Conservation (phyloP, 2,113 vertebrate species). For the Hoplias malabaricus region DNA sequence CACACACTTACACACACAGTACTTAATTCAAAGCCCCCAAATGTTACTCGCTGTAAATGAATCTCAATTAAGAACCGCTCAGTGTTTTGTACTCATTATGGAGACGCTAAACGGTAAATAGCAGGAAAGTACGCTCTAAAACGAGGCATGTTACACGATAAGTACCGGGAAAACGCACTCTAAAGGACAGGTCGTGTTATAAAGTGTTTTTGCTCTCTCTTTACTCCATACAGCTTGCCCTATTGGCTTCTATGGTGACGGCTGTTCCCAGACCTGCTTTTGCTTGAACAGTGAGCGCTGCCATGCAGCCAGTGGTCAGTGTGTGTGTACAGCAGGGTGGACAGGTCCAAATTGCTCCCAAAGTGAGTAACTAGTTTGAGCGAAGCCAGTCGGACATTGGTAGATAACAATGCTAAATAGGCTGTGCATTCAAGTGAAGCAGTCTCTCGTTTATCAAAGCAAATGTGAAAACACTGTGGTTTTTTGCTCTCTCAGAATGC, state of each 20-base stretch:
- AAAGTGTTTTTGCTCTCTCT: not conserved
- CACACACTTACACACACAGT: not conserved
- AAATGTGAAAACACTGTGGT: not conserved
- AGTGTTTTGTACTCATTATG: too few relatives aligned
- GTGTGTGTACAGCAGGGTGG: slow-evolving; percentile 83
- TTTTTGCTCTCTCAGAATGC: slow-evolving; percentile 74
- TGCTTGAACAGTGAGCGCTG: slow-evolving; percentile 83
- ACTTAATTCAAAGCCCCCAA: too few relatives aligned
- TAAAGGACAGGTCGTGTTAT: too few relatives aligned
- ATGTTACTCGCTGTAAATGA: not conserved
- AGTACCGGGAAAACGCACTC: too few relatives aligned
- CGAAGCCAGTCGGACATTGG: not conserved
- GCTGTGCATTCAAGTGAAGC: not conserved
- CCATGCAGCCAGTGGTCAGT: slow-evolving; percentile 77
- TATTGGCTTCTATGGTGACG: slow-evolving; percentile 74
- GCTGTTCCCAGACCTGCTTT: slow-evolving; percentile 81
- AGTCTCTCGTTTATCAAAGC: not conserved
- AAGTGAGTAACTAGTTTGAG: slow-evolving; percentile 67
- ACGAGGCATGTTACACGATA: too few relatives aligned
- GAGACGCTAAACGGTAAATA: too few relatives aligned
- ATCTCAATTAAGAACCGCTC: too few relatives aligned
- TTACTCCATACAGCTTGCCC: slow-evolving; percentile 74
- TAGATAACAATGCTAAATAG: not conserved
- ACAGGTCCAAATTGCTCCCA: slow-evolving; percentile 80
- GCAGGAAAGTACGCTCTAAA: too few relatives aligned